Conservation (phyloP, 2,797 vertebrate genomes). For the Iguana delicatissima region DNA sequence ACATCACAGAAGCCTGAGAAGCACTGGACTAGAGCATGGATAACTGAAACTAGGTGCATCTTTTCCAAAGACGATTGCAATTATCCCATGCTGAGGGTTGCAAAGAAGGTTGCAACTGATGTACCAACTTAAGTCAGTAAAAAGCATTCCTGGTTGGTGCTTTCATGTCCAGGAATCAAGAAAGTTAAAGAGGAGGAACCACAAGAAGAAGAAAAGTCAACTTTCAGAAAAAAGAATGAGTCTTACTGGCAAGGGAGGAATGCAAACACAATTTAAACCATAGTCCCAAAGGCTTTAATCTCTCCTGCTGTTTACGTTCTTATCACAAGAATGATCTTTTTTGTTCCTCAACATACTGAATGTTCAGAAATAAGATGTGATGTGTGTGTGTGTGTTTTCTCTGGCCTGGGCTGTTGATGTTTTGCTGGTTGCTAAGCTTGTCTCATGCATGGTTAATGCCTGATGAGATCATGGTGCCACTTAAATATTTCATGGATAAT, state of each 20-base stretch:
- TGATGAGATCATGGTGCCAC: constrained; percentile 75
- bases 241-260: constrained; percentile 20
- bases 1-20: constrained; percentile 45
- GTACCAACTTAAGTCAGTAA: not conserved
- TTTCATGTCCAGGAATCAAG: not conserved
- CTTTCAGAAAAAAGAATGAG: not conserved
- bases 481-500: constrained; percentile 67
- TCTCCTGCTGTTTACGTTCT: constrained; percentile 51
- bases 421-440: constrained; percentile 77
- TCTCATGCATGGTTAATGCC: constrained; percentile 69
- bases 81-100: no score
- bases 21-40: not conserved
- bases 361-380: constrained; percentile 10
- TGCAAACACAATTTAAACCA: accelerated
- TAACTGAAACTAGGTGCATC: not conserved
- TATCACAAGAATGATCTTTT: constrained; percentile 50
- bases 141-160: not conserved
- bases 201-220: not conserved
- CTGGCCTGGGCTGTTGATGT: constrained; percentile 61
- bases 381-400: constrained; percentile 33
- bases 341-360: constrained; percentile 35
- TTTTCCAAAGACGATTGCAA: not conserved
- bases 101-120: not conserved
- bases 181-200: not conserved
- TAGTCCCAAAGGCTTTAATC: constrained; percentile 20